Evolutionary conservation across 2,888 invertebrate species (phyloP).

Genomic region (Minunthozetes semirufus): DNA sequence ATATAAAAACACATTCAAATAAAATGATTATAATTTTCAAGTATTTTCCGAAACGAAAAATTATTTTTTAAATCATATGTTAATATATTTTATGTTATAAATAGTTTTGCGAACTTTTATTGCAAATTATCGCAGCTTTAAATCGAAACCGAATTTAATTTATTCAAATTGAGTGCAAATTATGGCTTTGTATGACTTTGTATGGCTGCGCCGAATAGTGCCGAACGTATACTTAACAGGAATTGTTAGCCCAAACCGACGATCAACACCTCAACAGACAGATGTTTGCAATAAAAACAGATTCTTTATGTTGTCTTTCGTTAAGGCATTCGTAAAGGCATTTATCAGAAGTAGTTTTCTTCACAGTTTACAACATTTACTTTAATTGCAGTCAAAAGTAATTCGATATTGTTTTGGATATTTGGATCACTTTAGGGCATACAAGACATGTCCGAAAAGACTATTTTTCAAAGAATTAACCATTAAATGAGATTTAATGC

Average conservation of each 20-base stretch:
- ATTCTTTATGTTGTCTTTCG: conserved; percentile 1
- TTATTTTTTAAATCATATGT: not conserved
- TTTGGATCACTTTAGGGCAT: not conserved
- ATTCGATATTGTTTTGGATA: not conserved
- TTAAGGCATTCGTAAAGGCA: too few relatives aligned
- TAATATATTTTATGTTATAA: conserved; percentile 1
- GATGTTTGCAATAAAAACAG: not conserved
- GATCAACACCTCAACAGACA: conserved; percentile 6
- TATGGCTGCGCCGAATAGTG: not conserved
- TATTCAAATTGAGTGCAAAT: conserved; percentile 16
- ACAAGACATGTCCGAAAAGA: not conserved
- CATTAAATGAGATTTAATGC: too few relatives aligned
- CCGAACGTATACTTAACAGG: not conserved
- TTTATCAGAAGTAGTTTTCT: not conserved
- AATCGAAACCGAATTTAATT: conserved; percentile 2
- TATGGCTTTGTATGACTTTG: not conserved
- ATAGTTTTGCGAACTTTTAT: not conserved
- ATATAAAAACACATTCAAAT: not conserved
- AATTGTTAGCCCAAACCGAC: not conserved
- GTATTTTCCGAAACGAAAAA: not conserved
- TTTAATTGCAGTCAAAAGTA: not conserved
- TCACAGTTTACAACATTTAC: not conserved
- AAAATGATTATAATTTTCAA: too few relatives aligned
- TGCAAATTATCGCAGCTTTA: not conserved
- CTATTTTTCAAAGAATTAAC: not conserved